Base-by-base conservation (phyloP, 2,797 vertebrate genomes). In the Xerus rutilus region DNA sequence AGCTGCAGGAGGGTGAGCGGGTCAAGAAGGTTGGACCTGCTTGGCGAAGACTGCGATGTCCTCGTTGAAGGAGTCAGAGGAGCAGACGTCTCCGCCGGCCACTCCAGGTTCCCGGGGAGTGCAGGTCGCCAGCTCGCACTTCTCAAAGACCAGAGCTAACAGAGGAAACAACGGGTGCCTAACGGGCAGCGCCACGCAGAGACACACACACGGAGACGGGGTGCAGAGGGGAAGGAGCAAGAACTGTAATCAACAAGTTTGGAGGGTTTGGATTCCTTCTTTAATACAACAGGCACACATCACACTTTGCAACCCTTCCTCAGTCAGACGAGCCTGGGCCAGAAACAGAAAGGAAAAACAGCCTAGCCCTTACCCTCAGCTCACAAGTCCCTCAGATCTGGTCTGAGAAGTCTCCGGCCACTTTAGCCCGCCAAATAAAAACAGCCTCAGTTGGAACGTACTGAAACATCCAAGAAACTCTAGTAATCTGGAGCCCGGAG, bases 21-120 rank as follows among this genome's bases (percentile, higher is more conserved):
- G 89, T 95, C 57, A 96, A 91, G 93, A 86, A 97, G 96, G 96
- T 79, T 97, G 91, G 99, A 99, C 99, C 99, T 99, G 99, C 99
- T 99, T 99, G 98, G 99, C 99, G 99, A 99, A 99, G 97, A 99
- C 99, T 94, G 99, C 99, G 99, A 99, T 99, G 99, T 99, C 99
- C 99, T 99, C 99, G 98, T 99, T 99, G 99, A 99, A 99, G 98
- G 99, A 99, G 98, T 99, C 99, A 91, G 99, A 99, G 98, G 99
- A 99, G 98, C 99, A 99, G 98, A 99, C 99, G 97, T 99, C 99
- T 95, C 99, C 99, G 98, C 99, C 99, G 97, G 99, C 99, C 97
- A 99, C 99, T 95, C 99, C 99, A 97, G 99, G 99, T 99, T 99
- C 99, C 98, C 99, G 99, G 98, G 99, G 99, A 97, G 99, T 99